Evolutionary conservation across 2,888 invertebrate genomes (phyloP).

Genomic region (Teleogryllus oceanicus): DNA sequence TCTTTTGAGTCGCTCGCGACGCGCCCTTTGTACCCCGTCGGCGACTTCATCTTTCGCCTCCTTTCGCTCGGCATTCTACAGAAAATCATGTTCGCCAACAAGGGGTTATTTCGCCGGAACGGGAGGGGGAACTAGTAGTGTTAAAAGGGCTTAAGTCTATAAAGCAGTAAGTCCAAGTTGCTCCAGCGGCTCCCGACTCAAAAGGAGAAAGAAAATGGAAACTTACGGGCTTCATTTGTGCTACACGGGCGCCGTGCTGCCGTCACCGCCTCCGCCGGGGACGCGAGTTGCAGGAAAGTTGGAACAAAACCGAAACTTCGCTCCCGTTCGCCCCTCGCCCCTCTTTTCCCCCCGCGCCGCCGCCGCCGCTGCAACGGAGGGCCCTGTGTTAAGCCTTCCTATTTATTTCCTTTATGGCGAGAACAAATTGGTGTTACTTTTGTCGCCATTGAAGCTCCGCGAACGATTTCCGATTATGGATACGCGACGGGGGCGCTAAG

Average conservation of each 20-base stretch:
- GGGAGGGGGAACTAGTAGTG: neutral
- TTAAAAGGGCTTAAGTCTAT: slow-evolving; percentile 18
- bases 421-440: neutral
- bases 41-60: neutral
- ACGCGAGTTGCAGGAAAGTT: neutral
- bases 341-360: neutral
- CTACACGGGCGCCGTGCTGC: neutral
- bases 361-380: neutral
- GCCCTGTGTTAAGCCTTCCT: neutral
- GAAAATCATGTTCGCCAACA: slow-evolving; percentile 12
- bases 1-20: neutral
- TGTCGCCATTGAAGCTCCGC: neutral
- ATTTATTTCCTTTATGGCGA: neutral
- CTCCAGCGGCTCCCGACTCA: neutral
- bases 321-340: neutral
- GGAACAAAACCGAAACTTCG: slow-evolving; percentile 1
- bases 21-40: neutral
- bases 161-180: slow-evolving; percentile 18
- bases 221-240: slow-evolving; percentile 3
- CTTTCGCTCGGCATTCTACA: neutral
- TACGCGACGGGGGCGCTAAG: neutral
- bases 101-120: neutral
- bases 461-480: slow-evolving; percentile 9
- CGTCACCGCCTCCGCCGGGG: neutral
- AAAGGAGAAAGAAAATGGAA: slow-evolving; percentile 18